These are phyloP conservation scores for Cyanistes caeruleus DNA, from an alignment of 2,113 vertebrate species.

Conservation along the genomic window DNA sequence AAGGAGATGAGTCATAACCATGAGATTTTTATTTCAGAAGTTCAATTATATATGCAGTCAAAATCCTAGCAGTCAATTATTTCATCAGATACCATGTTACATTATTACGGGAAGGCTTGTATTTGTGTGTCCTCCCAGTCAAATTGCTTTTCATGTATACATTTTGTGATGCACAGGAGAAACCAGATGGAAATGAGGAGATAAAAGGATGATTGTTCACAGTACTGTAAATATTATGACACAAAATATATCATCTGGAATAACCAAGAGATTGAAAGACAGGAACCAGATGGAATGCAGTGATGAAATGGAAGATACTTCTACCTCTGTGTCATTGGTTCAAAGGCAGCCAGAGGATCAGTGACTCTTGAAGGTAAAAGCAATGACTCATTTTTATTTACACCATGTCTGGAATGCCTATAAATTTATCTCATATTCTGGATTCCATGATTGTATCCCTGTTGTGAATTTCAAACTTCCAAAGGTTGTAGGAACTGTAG, in stretches of 20 bases:
- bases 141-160: neutral
- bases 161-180: constrained; percentile 22
- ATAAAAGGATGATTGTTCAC: neutral
- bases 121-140: neutral
- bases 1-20: neutral
- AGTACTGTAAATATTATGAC: constrained; percentile 12
- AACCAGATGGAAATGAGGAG: constrained; percentile 7
- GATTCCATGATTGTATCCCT: neutral
- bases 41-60: neutral
- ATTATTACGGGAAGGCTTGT: neutral
- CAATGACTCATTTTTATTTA: neutral
- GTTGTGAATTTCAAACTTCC: neutral
- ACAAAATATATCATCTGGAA: neutral
- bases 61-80: neutral
- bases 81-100: neutral
- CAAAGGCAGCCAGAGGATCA: neutral
- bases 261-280: neutral
- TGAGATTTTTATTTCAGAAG: constrained; percentile 6
- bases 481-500: accelerated
- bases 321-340: neutral
- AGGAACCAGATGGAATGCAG: neutral
- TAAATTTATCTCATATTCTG: neutral
- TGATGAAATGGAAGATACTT: neutral
- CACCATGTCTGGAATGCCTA: neutral
- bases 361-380: neutral